Conservation (phyloP, 2,113 vertebrate species). For the Cyprinus carpio region DNA sequence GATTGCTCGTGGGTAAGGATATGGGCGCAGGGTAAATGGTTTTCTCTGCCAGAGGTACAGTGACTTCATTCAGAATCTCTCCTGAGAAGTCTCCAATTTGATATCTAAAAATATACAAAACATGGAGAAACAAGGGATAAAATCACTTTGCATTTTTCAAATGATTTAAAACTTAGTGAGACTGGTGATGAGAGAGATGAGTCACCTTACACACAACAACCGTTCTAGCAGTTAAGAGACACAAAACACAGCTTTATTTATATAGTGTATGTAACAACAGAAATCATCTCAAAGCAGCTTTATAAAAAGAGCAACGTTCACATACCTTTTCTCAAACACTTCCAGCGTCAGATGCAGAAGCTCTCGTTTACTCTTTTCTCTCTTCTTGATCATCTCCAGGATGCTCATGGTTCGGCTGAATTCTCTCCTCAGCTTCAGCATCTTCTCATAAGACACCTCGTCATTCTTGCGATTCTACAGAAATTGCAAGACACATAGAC, state of each 20-base stretch:
- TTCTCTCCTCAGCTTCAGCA: slow-evolving; percentile 90
- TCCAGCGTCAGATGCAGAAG: slow-evolving; percentile 90
- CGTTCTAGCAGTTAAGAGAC: background rate
- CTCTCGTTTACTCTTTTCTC: slow-evolving; percentile 91
- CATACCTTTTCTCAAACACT: slow-evolving; percentile 90
- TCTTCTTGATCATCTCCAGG: slow-evolving; percentile 93
- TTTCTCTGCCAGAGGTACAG: slow-evolving; percentile 84
- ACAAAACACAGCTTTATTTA: background rate
- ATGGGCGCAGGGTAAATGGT: slow-evolving; percentile 76
- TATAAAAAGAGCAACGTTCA: background rate
- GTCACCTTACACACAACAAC: background rate
- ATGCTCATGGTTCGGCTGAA: slow-evolving; percentile 93
- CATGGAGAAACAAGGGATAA: slow-evolving; percentile 34
- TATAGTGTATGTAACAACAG: background rate
- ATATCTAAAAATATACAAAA: slow-evolving; percentile 71
- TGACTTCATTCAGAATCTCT: slow-evolving; percentile 87
- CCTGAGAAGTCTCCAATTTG: slow-evolving; percentile 90
- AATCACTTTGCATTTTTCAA: background rate
- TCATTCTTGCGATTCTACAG: slow-evolving; percentile 91
- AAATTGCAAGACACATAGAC: background rate
- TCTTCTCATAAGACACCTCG: slow-evolving; percentile 93
- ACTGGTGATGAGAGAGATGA: background rate
- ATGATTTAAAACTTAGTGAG: background rate
- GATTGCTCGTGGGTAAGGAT: slow-evolving; percentile 82
- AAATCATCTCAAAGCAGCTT: background rate